Evolutionary conservation across 2,113 vertebrate genomes (phyloP), one percentile per base, ranked within the genome.

Genomic region (Rousettus leschenaultii): DNA sequence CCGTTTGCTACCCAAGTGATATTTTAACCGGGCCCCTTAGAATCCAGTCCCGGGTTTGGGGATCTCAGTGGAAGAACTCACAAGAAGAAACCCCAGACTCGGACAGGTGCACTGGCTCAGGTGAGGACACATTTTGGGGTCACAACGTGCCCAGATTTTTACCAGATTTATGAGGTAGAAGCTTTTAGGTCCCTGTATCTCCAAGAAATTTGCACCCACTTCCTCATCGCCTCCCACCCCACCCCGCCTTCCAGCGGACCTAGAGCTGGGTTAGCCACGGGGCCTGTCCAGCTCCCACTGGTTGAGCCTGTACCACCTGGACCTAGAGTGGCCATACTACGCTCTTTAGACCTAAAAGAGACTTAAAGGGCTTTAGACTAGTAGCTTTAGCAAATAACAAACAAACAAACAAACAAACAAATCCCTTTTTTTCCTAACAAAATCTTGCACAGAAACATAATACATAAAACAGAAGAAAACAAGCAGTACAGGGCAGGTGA

Each of bases 151-250:
- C 24, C 28, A 3, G 12, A 33, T 6, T 63, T 88, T 82, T 53
- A 63, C 28, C 55, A 71, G 13, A 33, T 51, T 33, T 61, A 15
- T 51, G 38, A 82, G 38, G 75, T 3, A 0, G 38, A 15, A 82
- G 51, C 19, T 65, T 82, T 73, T 43, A 63, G 9, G 15, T 59
- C 26, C 28, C 14, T 28, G 2, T 61, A 45, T 71, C 65, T 71
- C n/a, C n/a, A 40, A 71, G 53, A 93, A 51, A 68, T 48, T 26
- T 14, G 28, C 8, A 24, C 9, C 13, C 19, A 40, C 4, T 48
- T 10, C 9, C 6, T n/a, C 9, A 13, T 9, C n/a, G 53, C 22
- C 5, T 3, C 3, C 18, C 1, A 6, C 30, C 5, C 6, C 3
- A 40, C 24, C 59, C 33, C 4, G 5, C 13, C 16, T 26, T 21